These are phyloP conservation scores for Pavo muticus DNA, from an alignment of 2,113 vertebrate species.

Conservation along the genomic window DNA sequence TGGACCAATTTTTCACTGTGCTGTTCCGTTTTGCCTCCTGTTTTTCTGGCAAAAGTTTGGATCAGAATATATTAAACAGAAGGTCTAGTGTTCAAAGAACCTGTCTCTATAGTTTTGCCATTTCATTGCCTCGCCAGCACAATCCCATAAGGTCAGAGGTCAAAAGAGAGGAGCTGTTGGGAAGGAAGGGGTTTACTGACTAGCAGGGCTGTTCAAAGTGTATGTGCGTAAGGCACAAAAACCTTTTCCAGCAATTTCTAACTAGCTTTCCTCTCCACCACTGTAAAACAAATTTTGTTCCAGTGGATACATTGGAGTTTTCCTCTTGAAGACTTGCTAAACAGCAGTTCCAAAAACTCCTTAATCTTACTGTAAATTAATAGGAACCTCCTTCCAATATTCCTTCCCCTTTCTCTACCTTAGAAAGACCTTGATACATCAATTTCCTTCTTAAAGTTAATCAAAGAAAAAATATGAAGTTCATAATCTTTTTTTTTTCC, in stretches of 20 bases:
- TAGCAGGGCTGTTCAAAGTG: not conserved
- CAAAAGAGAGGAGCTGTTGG: not conserved
- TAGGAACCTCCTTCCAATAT: not conserved
- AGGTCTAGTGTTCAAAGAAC: not conserved
- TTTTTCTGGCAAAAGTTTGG: slow-evolving; percentile 12
- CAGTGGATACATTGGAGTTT: not conserved
- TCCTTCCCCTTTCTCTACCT: not conserved
- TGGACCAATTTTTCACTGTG: not conserved
- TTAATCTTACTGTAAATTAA: not conserved
- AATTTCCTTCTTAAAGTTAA: not conserved
- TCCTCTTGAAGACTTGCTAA: not conserved
- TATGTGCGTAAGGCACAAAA: not conserved
- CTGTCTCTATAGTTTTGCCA: not conserved
- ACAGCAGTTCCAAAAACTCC: not conserved
- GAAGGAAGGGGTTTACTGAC: not conserved
- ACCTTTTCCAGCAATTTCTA: not conserved
- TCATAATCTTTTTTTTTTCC: not conserved
- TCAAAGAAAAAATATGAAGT: not conserved
- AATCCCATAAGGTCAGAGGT: not conserved
- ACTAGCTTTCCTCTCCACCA: not conserved
- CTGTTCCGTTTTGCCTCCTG: not conserved
- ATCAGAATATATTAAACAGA: not conserved
- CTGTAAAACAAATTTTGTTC: not conserved
- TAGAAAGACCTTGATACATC: not conserved
- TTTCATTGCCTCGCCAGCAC: not conserved